Evolutionary conservation across 2,888 invertebrate species (phyloP), one percentile per base, ranked within the genome.

Genomic region (Oxyscelio sp.): DNA sequence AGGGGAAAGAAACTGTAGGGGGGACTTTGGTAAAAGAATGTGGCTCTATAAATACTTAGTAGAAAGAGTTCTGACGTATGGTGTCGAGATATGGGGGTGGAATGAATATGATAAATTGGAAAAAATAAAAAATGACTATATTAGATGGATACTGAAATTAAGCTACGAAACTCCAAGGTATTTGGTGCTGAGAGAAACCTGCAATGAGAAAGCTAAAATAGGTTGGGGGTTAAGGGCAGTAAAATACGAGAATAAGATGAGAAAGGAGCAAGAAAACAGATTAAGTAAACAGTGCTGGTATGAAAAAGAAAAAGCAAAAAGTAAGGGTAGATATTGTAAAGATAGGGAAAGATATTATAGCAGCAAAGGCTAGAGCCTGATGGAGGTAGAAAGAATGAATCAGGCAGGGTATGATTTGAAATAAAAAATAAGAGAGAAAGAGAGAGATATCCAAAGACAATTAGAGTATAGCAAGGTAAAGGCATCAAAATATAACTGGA

Each of bases 21-120:
- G n/a, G n/a, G n/a, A n/a, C n/a, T n/a, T n/a, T n/a, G n/a, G n/a
- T n/a, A n/a, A n/a, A n/a, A n/a, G n/a, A n/a, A n/a, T n/a, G n/a
- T n/a, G n/a, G n/a, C n/a, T n/a, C n/a, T n/a, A n/a, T n/a, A n/a
- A n/a, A n/a, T n/a, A n/a, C n/a, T n/a, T n/a, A n/a, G n/a, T 77
- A 17, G 38, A 22, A 5, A 68, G 75, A 9, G 54, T 71, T 0
- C 34, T 83, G 54, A 11, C n/a, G 0, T 83, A 83, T 22, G 68
- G 50, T 11, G 38, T 40, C 0, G 56, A 83, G 34, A 58, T 83
- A 5, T 83, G 68, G 73, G 58, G 73, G 1, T 73, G 73, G 73
- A n/a, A 43, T 19, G 71, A 71, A 19, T 27, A 6, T 4, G 22
- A 52, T 21, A 45, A 56, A 5, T 34, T 77, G 5, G 54, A 83